A percentile compares a stretch with the other conserved stretches of the same genome.
Evolutionary conservation across 1,140 invertebrate genomes (phyloP).

Genomic region (Bombyx mori): ASM3026992v2 NC_085111.1:6536001-6536500

Average conservation of each 20-base stretch:
- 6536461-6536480: slow-evolving; percentile 73
- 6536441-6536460: slow-evolving; percentile 82
- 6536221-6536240: slow-evolving; percentile 73
- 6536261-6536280: slow-evolving; percentile 96
- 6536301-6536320: slow-evolving; percentile 51
- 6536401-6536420: slow-evolving; percentile 68
- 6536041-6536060: neutral
- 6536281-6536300: slow-evolving; percentile 95
- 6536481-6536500: slow-evolving; percentile 74
- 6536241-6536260: slow-evolving; percentile 84
- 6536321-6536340: slow-evolving; percentile 47
- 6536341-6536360: slow-evolving; percentile 1
- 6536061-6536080: neutral
- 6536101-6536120: slow-evolving; percentile 62
- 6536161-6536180: slow-evolving; percentile 68
- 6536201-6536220: slow-evolving; percentile 63
- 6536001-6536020: slow-evolving; percentile 91
- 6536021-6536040: slow-evolving; percentile 83
- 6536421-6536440: slow-evolving; percentile 94
- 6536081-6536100: slow-evolving; percentile 1
- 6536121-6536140: slow-evolving; percentile 65
- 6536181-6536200: slow-evolving; percentile 70
- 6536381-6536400: neutral
- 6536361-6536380: neutral
- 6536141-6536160: slow-evolving; percentile 62